Base-by-base conservation (phyloP, 1,140 invertebrate genomes). In the Euschistus heros region DNA sequence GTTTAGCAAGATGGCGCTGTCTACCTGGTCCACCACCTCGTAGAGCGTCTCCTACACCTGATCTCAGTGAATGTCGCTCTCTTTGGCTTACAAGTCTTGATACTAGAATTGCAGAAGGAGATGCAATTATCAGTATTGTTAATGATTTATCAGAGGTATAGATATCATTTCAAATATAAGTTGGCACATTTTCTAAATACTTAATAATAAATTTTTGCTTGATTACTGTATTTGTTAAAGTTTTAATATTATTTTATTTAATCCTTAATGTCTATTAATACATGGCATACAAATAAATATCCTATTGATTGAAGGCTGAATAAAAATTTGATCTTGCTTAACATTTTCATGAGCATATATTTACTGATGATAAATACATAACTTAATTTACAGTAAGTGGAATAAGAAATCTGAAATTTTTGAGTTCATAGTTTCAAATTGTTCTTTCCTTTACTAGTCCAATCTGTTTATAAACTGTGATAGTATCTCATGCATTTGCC, bases 51-150 rank as follows among this genome's bases (percentile, higher is more conserved):
- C 76, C 82, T 3, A 85, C 83, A 6, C 92, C 92, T 8, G 91
- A 96, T 76, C 78, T 96, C 17, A 92, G 90, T 71, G 89, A 94
- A 73, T 97, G 94, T 74, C 83, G 91, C 14, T 94, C 91, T 0
- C 81, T 90, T 0, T 95, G 92, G 92, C 77, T 96, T 0, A 88
- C 88, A 37, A 89, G 84, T 65, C 77, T 96, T 0, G 87, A 92
- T 73, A 83, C 85, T 59, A 78, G 89, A 15, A 84, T 93, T 0
- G 80, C 83, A 62, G 84, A 87, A 55, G 87, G 87, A 24, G 88
- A 91, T 69, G 84, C 85, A 0, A 80, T 91, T 2, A 82, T 88
- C 0, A 85, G 84, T 44, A 86, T 92, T 71, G 89, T 87, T 68
- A 85, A 86, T 72, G 89, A 92, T 68, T 77, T 93, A 30, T 86